Conservation (phyloP, 2,888 invertebrate species). For the Carpatolechia fugitivella region DNA sequence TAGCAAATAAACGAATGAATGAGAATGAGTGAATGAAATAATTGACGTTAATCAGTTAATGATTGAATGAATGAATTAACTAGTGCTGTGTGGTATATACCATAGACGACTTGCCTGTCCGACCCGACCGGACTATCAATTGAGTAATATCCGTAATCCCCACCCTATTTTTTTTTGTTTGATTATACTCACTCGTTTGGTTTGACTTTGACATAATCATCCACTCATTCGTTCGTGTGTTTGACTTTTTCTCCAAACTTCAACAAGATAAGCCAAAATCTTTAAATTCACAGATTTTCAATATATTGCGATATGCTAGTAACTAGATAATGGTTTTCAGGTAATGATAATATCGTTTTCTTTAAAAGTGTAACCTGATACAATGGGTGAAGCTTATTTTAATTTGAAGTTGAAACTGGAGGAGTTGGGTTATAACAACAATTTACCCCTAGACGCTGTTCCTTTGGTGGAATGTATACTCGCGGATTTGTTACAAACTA, state of each 20-base stretch:
- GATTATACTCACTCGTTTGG: neutral
- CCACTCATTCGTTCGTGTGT: constrained; percentile 11
- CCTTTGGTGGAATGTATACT: constrained; percentile 89
- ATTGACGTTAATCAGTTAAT: neutral
- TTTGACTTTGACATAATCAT: too few species aligned
- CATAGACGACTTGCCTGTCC: neutral
- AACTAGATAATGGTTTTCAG: too few species aligned
- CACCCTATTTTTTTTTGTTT: neutral
- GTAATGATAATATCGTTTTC: too few species aligned
- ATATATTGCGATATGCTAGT: too few species aligned
- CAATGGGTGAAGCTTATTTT: constrained; percentile 69
- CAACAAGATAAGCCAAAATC: too few species aligned
- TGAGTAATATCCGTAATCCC: too few species aligned
- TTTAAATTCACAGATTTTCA: too few species aligned
- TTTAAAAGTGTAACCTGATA: too few species aligned
- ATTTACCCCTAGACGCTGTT: constrained; percentile 86
- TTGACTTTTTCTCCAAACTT: constrained; percentile 8
- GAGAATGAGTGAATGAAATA: constrained; percentile 4
- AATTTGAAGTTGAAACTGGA: constrained; percentile 84
- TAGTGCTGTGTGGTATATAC: neutral
- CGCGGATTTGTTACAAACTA: constrained; percentile 91
- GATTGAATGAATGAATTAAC: too few species aligned
- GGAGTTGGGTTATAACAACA: constrained; percentile 89
- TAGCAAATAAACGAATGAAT: constrained; percentile 3
- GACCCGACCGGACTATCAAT: too few species aligned